A percentile compares a stretch with the other conserved stretches of the same genome.
These are phyloP conservation scores for Drosophila baimaii DNA, from an alignment of 1,140 invertebrate genomes.

Conservation along the genomic window DNA sequence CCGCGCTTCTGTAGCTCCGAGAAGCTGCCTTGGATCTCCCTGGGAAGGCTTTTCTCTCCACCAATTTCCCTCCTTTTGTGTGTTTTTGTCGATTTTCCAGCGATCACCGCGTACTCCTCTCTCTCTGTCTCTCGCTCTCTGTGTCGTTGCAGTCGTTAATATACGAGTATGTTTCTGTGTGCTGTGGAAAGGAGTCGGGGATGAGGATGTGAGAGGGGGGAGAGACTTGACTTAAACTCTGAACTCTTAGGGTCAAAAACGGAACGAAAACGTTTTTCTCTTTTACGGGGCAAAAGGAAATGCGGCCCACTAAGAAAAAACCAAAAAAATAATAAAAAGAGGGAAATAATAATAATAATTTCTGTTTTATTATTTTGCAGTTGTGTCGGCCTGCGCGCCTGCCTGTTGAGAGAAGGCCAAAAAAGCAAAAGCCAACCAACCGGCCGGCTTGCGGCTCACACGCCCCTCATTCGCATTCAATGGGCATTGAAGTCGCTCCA, in stretches of 20 bases:
- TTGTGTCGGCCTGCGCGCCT: conserved; percentile 22
- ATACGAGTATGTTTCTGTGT: conserved; percentile 31
- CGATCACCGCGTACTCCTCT: conserved; percentile 29
- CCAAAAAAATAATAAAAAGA: conserved; percentile 32
- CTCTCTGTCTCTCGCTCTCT: neutral
- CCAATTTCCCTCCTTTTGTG: conserved; percentile 43
- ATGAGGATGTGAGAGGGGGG: conserved; percentile 17
- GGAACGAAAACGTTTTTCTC: conserved; percentile 54
- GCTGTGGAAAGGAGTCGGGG: conserved; percentile 48
- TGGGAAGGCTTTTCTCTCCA: conserved; percentile 44
- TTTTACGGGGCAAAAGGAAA: conserved; percentile 43
- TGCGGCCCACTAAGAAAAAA: conserved; percentile 40
- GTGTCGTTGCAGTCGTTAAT: conserved; percentile 47
- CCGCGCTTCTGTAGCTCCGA: conserved; percentile 52
- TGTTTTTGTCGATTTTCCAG: conserved; percentile 35
- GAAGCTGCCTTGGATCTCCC: conserved; percentile 48
- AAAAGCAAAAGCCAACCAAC: conserved; percentile 22
- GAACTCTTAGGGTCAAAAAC: conserved; percentile 56
- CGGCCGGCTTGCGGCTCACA: conserved; percentile 72
- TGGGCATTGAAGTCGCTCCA: conserved; percentile 64
- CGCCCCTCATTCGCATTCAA: conserved; percentile 77
- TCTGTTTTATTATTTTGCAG: conserved; percentile 52
- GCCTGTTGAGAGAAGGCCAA: conserved; percentile 5
- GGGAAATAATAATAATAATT: conserved; percentile 68
- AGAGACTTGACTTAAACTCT: conserved; percentile 48